These are phyloP conservation scores for Doryteuthis pealeii DNA, from an alignment of 1,140 invertebrate species.

Conservation along the genomic window DNA sequence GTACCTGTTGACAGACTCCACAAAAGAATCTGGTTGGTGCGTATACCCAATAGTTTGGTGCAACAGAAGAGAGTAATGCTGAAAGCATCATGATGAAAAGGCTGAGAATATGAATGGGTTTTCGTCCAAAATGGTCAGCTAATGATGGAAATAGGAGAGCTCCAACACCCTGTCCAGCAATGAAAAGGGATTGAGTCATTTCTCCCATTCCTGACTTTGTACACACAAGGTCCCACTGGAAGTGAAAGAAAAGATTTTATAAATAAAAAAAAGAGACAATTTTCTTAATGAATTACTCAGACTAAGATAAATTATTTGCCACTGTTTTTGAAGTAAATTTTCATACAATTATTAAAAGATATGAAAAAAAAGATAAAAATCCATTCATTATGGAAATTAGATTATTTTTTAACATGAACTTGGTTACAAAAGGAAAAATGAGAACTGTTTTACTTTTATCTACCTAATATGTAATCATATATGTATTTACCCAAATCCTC, in stretches of 20 bases:
- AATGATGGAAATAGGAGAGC: slow-evolving; percentile 28
- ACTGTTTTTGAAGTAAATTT: too few relatives aligned
- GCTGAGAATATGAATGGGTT: slow-evolving; percentile 25
- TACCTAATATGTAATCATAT: too few relatives aligned
- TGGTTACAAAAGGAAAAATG: too few relatives aligned
- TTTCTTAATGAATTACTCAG: too few relatives aligned
- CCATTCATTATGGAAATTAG: too few relatives aligned
- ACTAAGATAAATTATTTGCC: too few relatives aligned
- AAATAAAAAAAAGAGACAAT: neutral
- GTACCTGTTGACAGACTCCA: slow-evolving; percentile 35
- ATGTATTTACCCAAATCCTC: too few relatives aligned
- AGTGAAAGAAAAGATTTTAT: slow-evolving; percentile 7
- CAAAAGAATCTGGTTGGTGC: slow-evolving; percentile 26
- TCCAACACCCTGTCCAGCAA: slow-evolving; percentile 37
- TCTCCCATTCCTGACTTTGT: slow-evolving; percentile 31
- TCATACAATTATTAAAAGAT: too few relatives aligned
- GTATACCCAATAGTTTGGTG: slow-evolving; percentile 27
- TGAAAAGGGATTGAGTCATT: slow-evolving; percentile 35
- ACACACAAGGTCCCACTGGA: slow-evolving; percentile 49
- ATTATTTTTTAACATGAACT: too few relatives aligned
- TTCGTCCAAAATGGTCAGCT: slow-evolving; percentile 38
- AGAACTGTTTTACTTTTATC: too few relatives aligned
- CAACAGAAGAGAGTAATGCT: slow-evolving; percentile 24
- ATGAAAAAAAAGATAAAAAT: too few relatives aligned
- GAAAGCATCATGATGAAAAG: slow-evolving; percentile 25